A percentile compares a stretch with the other conserved stretches of the same genome.
These are phyloP conservation scores for Mallotus villosus DNA, from an alignment of 2,797 vertebrate genomes.

Conservation along the genomic window DNA sequence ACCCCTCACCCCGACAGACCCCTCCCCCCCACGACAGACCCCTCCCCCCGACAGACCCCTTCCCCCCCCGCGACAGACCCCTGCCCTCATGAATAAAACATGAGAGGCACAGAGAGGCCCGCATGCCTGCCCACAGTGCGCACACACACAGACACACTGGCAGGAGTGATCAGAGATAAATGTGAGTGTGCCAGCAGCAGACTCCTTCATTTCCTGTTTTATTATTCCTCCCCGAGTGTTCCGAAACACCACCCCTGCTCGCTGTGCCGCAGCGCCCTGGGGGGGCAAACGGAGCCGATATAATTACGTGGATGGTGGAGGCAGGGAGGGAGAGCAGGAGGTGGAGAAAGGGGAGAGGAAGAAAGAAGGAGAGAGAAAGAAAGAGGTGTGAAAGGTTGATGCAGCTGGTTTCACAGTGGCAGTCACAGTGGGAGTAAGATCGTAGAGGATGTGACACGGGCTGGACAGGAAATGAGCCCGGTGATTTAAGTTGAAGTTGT, in stretches of 20 bases:
- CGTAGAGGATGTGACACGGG: slow-evolving; percentile 57
- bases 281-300: slow-evolving; percentile 66
- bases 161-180: background rate
- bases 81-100: slow-evolving; percentile 87
- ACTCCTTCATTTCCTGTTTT: slow-evolving; percentile 48
- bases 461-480: slow-evolving; percentile 53
- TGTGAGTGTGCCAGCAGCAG: background rate
- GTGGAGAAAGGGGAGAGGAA: slow-evolving; percentile 43
- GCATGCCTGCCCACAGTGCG: background rate
- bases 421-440: slow-evolving; percentile 49
- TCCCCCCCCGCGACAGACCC: too few relatives aligned
- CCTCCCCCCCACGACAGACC: slow-evolving; percentile 70
- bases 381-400: slow-evolving; percentile 40
- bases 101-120: slow-evolving; percentile 59
- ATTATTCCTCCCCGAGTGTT: slow-evolving; percentile 47
- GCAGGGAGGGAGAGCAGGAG: slow-evolving; percentile 41
- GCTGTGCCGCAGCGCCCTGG: slow-evolving; percentile 52
- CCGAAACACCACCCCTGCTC: slow-evolving; percentile 63
- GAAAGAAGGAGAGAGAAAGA: too few relatives aligned
- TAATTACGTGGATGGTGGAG: slow-evolving; percentile 65
- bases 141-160: slow-evolving; percentile 9
- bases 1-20: slow-evolving; percentile 67
- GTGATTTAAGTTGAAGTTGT: slow-evolving; percentile 55
- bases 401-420: slow-evolving; percentile 53
- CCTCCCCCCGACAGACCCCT: slow-evolving; percentile 68